Evolutionary conservation across 2,797 vertebrate genomes (phyloP).

Genomic region (Sebastes baramenuke): DNA sequence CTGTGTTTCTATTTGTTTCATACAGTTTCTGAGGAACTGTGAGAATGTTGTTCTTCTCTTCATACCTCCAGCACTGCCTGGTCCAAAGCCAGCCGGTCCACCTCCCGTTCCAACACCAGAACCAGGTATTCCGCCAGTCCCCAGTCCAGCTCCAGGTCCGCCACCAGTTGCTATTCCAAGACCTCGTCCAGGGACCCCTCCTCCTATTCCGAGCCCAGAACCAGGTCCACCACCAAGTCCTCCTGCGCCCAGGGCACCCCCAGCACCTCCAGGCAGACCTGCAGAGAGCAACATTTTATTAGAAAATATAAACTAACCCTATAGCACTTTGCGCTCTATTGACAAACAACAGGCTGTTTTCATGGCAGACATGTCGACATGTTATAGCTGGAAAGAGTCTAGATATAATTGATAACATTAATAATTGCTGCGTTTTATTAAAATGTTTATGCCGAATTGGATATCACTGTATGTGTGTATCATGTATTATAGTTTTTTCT

Average conservation of each 20-base stretch:
- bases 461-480: not conserved
- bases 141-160: slow-evolving; percentile 55
- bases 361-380: not conserved
- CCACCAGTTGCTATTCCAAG: slow-evolving; percentile 55
- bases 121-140: slow-evolving; percentile 49
- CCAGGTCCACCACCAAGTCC: slow-evolving; percentile 58
- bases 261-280: slow-evolving; percentile 61
- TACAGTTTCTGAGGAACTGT: not conserved
- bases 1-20: not conserved
- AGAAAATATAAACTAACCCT: not conserved
- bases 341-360: not conserved
- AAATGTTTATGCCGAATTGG: not conserved
- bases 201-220: slow-evolving; percentile 62
- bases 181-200: slow-evolving; percentile 55
- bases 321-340: too few relatives aligned
- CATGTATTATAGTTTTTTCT: not conserved
- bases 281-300: not conserved
- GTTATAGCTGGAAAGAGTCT: not conserved
- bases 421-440: not conserved
- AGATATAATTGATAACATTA: not conserved
- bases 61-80: slow-evolving; percentile 48
- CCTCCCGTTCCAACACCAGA: slow-evolving; percentile 56
- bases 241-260: slow-evolving; percentile 65
- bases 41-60: not conserved
- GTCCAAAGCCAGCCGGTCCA: slow-evolving; percentile 61